A percentile compares a stretch with the other conserved stretches of the same genome.
These are phyloP conservation scores for Sylvilagus bachmani DNA, from an alignment of 2,113 vertebrate species.

Conservation along the genomic window DNA sequence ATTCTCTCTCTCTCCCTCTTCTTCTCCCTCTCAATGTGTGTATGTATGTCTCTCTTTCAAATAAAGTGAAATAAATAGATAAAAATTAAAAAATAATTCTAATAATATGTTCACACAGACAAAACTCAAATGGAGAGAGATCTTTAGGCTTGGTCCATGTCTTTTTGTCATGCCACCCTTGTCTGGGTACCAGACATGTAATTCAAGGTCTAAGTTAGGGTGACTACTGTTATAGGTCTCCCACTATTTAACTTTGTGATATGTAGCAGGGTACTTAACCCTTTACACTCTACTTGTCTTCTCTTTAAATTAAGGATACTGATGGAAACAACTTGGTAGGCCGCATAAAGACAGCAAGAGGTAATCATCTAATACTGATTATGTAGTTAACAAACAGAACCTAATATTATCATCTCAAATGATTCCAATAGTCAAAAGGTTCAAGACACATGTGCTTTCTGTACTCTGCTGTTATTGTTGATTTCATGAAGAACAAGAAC, in stretches of 20 bases:
- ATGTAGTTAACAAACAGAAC: not conserved
- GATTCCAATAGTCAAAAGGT: not conserved
- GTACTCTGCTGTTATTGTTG: not conserved
- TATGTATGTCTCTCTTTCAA: too few relatives aligned
- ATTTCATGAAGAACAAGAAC: not conserved
- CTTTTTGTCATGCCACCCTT: not conserved
- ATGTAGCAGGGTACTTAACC: not conserved
- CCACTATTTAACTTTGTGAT: not conserved
- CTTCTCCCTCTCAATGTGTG: too few relatives aligned
- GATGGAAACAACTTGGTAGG: not conserved
- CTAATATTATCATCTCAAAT: conserved; percentile 26
- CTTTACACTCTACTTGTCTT: not conserved
- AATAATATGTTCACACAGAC: not conserved
- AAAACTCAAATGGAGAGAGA: too few relatives aligned
- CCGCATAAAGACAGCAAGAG: not conserved
- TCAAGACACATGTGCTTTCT: not conserved
- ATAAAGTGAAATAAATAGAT: too few relatives aligned
- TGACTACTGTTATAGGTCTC: not conserved
- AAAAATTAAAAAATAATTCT: too few relatives aligned
- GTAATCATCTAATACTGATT: not conserved
- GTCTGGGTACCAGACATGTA: not conserved
- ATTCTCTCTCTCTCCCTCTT: too few relatives aligned
- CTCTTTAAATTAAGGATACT: not conserved
- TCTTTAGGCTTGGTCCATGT: not conserved
- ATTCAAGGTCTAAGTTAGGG: not conserved